Conservation (phyloP, 2,797 vertebrate genomes). For the Pterois miles region DNA sequence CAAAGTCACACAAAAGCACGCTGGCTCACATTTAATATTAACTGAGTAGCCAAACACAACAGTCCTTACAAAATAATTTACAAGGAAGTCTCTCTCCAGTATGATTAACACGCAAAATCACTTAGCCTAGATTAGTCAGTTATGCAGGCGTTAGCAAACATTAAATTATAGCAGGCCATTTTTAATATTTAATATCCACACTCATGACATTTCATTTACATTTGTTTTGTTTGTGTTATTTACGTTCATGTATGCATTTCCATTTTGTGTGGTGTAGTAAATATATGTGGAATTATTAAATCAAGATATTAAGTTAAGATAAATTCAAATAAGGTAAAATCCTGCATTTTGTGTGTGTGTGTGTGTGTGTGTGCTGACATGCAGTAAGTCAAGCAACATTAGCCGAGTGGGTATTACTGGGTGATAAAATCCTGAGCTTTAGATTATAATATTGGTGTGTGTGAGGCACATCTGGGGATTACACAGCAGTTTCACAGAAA, state of each 20-base stretch:
- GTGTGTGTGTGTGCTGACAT: background rate
- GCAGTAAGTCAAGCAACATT: conserved; percentile 35
- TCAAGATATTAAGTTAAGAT: background rate
- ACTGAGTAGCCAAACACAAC: background rate
- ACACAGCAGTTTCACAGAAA: conserved; percentile 38
- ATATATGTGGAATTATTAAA: background rate
- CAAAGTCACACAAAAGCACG: background rate
- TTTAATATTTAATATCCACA: background rate
- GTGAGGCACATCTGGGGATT: conserved; percentile 57
- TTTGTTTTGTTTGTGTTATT: background rate
- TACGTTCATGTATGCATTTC: background rate
- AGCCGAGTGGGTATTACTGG: conserved; percentile 54
- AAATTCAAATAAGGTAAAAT: background rate
- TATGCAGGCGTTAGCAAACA: background rate
- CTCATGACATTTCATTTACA: background rate
- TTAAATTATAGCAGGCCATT: background rate
- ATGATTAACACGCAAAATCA: conserved; percentile 11
- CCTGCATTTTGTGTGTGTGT: background rate
- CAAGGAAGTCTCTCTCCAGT: background rate
- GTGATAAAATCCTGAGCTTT: conserved; percentile 67
- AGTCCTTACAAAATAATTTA: conserved; percentile 14
- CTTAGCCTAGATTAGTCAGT: conserved; percentile 11
- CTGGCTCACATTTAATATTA: conserved; percentile 4
- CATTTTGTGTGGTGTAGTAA: background rate
- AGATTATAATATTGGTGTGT: conserved; percentile 54